Evolutionary conservation across 2,888 invertebrate genomes (phyloP).

Genomic region (Kuschelorhynchus macadamiae): DNA sequence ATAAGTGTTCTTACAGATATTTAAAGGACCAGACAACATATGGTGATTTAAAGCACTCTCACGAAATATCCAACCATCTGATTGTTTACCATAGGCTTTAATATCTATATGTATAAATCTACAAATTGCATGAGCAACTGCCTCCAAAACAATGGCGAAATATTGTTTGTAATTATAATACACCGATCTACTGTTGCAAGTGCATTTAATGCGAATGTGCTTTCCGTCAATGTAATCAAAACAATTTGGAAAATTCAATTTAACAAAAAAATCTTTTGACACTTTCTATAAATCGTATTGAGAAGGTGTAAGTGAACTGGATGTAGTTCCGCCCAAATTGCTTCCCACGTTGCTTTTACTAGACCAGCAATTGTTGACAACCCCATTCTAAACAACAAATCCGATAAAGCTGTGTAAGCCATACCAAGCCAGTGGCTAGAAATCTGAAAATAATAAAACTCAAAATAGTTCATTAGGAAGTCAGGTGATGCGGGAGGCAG

Average conservation of each 20-base stretch:
- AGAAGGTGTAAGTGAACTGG: neutral
- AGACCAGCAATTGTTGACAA: neutral
- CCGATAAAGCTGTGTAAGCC: neutral
- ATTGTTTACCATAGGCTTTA: conserved; percentile 1
- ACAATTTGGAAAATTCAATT: conserved; percentile 7
- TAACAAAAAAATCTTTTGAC: neutral
- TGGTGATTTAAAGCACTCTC: conserved; percentile 3
- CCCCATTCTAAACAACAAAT: conserved; percentile 1
- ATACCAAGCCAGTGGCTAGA: neutral
- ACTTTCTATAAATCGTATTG: neutral
- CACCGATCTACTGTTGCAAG: conserved; percentile 23
- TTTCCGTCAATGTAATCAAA: conserved; percentile 35
- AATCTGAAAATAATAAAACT: too few species aligned
- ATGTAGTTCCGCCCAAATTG: conserved; percentile 2
- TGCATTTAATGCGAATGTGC: conserved; percentile 34
- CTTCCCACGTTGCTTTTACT: conserved; percentile 5
- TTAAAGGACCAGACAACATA: neutral
- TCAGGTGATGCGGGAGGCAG: conserved; percentile 15
- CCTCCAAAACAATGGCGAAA: too few species aligned
- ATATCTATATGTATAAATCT: conserved; percentile 3
- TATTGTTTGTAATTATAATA: conserved; percentile 2
- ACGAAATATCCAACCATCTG: conserved; percentile 4
- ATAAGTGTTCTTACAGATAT: neutral
- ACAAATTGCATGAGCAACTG: neutral
- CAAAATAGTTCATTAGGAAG: too few species aligned